Conservation (phyloP, 2,888 invertebrate species). For the Lepeophtheirus nordmannii region DNA sequence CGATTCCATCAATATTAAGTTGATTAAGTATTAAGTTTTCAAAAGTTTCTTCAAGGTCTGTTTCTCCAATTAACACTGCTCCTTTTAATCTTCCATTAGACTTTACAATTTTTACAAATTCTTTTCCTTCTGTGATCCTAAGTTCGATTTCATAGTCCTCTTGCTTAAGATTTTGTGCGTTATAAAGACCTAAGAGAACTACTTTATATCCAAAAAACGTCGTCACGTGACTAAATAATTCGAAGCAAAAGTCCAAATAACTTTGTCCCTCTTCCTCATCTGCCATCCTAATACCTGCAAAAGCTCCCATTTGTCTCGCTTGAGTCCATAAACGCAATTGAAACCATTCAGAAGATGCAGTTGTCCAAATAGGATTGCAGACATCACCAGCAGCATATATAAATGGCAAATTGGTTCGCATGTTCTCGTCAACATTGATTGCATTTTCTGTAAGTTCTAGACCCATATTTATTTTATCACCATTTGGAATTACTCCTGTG, state of each 20-base stretch:
- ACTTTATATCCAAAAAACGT: conserved; percentile 85
- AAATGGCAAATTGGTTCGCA: conserved; percentile 59
- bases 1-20: conserved; percentile 75
- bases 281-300: conserved; percentile 75
- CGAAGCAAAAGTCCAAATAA: conserved; percentile 75
- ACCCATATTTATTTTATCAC: background rate
- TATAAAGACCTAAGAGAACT: conserved; percentile 73
- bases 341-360: conserved; percentile 61
- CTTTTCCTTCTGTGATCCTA: conserved; percentile 55
- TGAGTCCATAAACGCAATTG: conserved; percentile 96
- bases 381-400: conserved; percentile 93
- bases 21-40: conserved; percentile 93
- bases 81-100: conserved; percentile 72
- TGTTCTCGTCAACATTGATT: conserved; percentile 62
- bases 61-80: conserved; percentile 87
- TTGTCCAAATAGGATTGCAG: conserved; percentile 61
- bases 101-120: conserved; percentile 65
- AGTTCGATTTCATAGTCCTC: conserved; percentile 60
- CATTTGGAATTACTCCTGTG: conserved; percentile 60
- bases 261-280: conserved; percentile 39
- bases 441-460: conserved; percentile 25
- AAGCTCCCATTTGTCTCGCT: conserved; percentile 89
- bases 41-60: conserved; percentile 91
- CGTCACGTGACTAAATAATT: conserved; percentile 91
- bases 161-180: conserved; percentile 67